Percentiles rank a stretch among this genome's conserved stretches.
phyloP scores from a whole-genome alignment of 1,140 invertebrate genomes.

The Trichonephila inaurata region DNA sequence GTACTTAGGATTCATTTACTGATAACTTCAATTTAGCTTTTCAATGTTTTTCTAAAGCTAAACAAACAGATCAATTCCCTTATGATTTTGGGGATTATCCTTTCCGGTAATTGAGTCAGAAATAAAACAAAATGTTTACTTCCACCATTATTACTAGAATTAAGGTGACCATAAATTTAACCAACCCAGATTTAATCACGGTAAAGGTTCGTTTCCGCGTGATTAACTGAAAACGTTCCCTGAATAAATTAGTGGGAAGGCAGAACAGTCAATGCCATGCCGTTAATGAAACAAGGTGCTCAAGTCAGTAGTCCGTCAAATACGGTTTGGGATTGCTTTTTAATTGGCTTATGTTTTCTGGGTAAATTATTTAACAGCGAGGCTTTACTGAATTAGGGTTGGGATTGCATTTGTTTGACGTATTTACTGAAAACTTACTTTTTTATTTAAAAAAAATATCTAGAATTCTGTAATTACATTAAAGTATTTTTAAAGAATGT shows the following conservation, averaged over 20 bases:
- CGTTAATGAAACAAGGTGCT: background rate
- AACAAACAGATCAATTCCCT: background rate
- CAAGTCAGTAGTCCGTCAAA: background rate
- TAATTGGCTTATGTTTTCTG: too few relatives aligned
- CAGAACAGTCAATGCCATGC: background rate
- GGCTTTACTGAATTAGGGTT: too few relatives aligned
- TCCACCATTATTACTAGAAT: background rate
- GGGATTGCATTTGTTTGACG: too few relatives aligned
- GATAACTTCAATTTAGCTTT: too few relatives aligned
- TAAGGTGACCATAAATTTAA: constrained; percentile 31
- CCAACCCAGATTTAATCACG: constrained; percentile 23
- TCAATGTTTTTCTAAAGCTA: too few relatives aligned
- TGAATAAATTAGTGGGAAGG: constrained; percentile 1
- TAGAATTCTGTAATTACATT: too few relatives aligned
- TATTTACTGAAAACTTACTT: too few relatives aligned
- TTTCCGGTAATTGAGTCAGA: background rate
- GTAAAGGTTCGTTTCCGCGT: background rate
- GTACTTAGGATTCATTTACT: too few relatives aligned
- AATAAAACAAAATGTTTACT: background rate
- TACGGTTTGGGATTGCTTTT: too few relatives aligned
- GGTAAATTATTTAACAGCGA: too few relatives aligned
- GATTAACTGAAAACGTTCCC: constrained; percentile 15
- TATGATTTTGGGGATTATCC: background rate
- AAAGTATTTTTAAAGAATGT: too few relatives aligned
- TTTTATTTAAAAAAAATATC: too few relatives aligned